phyloP scores from a whole-genome alignment of 2,113 vertebrate genomes.

The Megalops atlanticus region DNA sequence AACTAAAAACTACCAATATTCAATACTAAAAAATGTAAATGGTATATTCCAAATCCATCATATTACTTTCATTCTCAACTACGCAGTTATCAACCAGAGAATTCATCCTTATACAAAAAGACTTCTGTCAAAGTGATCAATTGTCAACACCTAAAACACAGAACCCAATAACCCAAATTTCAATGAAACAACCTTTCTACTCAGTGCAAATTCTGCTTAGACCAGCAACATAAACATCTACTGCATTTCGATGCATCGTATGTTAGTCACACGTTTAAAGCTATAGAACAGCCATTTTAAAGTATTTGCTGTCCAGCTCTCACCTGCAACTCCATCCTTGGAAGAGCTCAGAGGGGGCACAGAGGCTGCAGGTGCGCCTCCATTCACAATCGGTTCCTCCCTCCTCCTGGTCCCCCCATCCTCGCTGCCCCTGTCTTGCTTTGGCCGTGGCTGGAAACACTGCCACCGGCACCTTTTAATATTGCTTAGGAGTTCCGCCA shows the following conservation, averaged over 20 bases:
- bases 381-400: slow-evolving; percentile 76
- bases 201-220: no score
- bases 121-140: no score
- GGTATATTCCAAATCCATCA: neutral
- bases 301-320: neutral
- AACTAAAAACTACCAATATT: no score
- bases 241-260: no score
- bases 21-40: neutral
- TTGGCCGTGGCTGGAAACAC: slow-evolving; percentile 84
- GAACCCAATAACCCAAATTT: no score
- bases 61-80: neutral
- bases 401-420: slow-evolving; percentile 78
- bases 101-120: no score
- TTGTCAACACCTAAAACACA: no score
- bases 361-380: slow-evolving; percentile 46
- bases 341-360: neutral
- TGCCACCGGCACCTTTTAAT: slow-evolving; percentile 88
- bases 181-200: no score
- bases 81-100: no score
- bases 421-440: slow-evolving; percentile 71
- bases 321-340: neutral
- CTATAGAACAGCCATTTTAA: no score
- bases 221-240: no score
- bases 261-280: no score
- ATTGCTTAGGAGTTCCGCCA: slow-evolving; percentile 86